Base-by-base conservation (phyloP, 2,113 vertebrate genomes). In the Barnardius zonarius region DNA sequence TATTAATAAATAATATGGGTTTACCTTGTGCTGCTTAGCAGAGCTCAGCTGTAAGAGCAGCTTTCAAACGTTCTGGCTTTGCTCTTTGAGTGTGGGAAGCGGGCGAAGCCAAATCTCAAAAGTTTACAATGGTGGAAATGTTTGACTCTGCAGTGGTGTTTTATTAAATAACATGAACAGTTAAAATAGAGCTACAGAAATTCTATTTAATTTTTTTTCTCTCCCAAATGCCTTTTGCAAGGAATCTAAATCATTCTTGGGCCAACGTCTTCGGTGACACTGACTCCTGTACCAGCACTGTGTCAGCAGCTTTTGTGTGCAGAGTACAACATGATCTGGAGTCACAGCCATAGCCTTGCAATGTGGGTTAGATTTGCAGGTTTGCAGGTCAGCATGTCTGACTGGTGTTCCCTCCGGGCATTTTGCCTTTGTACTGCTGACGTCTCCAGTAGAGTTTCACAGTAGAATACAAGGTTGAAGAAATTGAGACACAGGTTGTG, bases 341-440 rank as follows among this genome's bases (percentile, higher is more conserved):
- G 17, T 6, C 1, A 2, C 30, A 2, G 16, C 25, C 23, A 0
- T 13, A 23, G 9, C 28, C 2, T 4, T 10, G 31, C 2, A 8
- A 4, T 16, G 2, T 0, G 9, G 17, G 54, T 24, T 17, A 4
- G 18, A 9, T 72, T 3, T 22, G 27, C 17, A 8, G 16, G 35
- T 69, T 3, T 22, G 27, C 17, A 8, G 16, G 35, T 69, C 46
- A 13, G 25, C 3, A 5, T 5, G 10, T 10, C 33, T 6, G 15
- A 10, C 67, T 10, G n/a, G 6, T 12, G 5, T 2, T 9, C 1
- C 4, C 41, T n/a, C 33, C 2, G 3, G 37, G 37, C 10, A 1
- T 55, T 63, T 51, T 57, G 33, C 43, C 66, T 74, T 51, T 64
- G 25, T 18, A 4, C 52, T 35, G 44, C 37, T 33, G 37, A 64